phyloP scores from a whole-genome alignment of 2,797 vertebrate species.

The Myotis vivesi region DNA sequence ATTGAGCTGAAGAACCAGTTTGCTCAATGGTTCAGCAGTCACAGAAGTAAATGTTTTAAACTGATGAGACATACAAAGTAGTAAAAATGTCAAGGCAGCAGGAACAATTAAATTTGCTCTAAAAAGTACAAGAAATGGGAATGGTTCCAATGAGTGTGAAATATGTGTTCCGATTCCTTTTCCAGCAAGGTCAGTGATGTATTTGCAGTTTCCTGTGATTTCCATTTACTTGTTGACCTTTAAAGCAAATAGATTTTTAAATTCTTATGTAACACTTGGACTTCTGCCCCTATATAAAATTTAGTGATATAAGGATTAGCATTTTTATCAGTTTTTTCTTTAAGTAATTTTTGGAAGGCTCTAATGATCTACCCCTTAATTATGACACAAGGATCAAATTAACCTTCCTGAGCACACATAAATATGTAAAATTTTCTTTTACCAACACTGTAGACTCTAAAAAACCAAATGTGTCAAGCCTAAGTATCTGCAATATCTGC shows the following conservation, averaged over 20 bases:
- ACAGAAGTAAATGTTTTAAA: constrained; percentile 70
- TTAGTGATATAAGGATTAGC: neutral
- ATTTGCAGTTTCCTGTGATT: neutral
- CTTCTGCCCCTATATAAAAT: neutral
- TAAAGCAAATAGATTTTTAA: neutral
- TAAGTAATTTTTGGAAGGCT: neutral
- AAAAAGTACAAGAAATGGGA: constrained; percentile 29
- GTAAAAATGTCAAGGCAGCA: constrained; percentile 62
- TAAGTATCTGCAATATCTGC: neutral
- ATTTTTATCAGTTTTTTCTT: neutral
- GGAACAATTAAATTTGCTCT: constrained; percentile 56
- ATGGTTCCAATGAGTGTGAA: constrained; percentile 12
- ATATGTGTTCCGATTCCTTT: neutral
- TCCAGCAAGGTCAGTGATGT: neutral
- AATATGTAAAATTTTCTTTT: neutral
- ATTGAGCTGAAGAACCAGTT: constrained; percentile 72
- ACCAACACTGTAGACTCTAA: neutral
- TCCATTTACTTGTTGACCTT: neutral
- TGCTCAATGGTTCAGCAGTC: constrained; percentile 63
- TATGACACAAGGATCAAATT: neutral
- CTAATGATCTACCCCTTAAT: neutral
- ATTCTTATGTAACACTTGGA: neutral
- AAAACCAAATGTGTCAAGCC: neutral
- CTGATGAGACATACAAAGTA: constrained; percentile 60
- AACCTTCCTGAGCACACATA: neutral